Evolutionary conservation across 2,888 invertebrate genomes (phyloP).

Genomic region (Volucella inflata): DNA sequence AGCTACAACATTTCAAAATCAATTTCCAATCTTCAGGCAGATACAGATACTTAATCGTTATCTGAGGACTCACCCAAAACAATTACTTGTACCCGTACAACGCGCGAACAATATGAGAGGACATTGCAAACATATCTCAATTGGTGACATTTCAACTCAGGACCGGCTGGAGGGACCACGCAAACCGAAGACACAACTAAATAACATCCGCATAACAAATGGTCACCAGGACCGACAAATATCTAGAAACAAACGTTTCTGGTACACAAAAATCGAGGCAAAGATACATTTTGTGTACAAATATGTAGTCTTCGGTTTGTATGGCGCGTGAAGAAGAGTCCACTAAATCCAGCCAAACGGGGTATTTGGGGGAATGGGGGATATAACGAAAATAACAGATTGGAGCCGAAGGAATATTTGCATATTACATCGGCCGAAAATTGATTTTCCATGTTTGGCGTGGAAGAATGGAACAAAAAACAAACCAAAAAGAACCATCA

Average conservation of each 20-base stretch:
- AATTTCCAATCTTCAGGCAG: constrained; percentile 44
- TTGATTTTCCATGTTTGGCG: constrained; percentile 75
- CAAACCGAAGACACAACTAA: constrained; percentile 26
- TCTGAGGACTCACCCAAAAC: constrained; percentile 41
- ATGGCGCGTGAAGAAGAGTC: constrained; percentile 29
- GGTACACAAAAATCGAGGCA: constrained; percentile 37
- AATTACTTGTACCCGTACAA: constrained; percentile 42
- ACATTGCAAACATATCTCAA: constrained; percentile 62
- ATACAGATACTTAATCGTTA: constrained; percentile 42
- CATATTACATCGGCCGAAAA: constrained; percentile 75
- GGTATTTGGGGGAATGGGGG: constrained; percentile 24
- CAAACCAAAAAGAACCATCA: constrained; percentile 19
- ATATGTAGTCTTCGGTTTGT: neutral
- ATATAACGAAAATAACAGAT: constrained; percentile 54
- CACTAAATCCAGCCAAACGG: constrained; percentile 12
- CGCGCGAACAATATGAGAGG: constrained; percentile 32
- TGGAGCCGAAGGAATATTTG: constrained; percentile 67
- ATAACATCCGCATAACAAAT: constrained; percentile 62
- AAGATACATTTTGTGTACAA: constrained; percentile 15
- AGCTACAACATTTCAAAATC: constrained; percentile 39
- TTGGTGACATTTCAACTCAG: constrained; percentile 47
- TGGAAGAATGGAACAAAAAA: constrained; percentile 27
- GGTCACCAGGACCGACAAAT: constrained; percentile 31
- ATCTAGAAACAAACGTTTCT: constrained; percentile 49
- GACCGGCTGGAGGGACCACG: constrained; percentile 26